phyloP scores from a whole-genome alignment of 2,797 vertebrate genomes.

The Champsocephalus esox region DNA sequence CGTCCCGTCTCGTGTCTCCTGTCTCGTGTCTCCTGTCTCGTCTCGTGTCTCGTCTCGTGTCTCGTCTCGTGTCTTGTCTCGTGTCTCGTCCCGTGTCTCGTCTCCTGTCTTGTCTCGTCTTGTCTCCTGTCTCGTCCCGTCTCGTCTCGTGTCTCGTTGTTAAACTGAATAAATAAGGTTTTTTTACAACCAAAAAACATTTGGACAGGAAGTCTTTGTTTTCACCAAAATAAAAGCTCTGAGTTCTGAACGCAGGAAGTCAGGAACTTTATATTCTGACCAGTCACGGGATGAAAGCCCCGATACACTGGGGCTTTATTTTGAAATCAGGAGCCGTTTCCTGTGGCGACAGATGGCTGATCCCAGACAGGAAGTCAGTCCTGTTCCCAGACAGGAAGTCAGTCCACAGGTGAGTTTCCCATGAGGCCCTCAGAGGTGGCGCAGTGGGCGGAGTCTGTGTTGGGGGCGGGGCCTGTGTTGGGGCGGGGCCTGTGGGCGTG shows the following conservation, averaged over 20 bases:
- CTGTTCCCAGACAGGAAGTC: conserved; percentile 1
- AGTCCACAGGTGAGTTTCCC: conserved; percentile 30
- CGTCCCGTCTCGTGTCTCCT: too few relatives aligned
- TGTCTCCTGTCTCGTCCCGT: too few relatives aligned
- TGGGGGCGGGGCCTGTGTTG: not conserved
- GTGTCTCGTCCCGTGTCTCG: too few relatives aligned
- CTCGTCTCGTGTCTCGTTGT: conserved; percentile 68
- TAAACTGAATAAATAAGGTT: conserved; percentile 83
- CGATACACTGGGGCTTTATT: not conserved
- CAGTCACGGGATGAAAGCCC: too few relatives aligned
- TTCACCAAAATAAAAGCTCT: conserved; percentile 99
- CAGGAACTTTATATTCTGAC: conserved; percentile 8
- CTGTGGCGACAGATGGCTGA: conserved; percentile 30
- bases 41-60: too few relatives aligned
- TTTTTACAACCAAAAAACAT: conserved; percentile 95
- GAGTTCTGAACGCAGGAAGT: conserved; percentile 93
- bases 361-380: conserved; percentile 22
- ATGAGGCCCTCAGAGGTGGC: conserved; percentile 47
- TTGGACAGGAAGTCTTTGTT: conserved; percentile 88
- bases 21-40: too few relatives aligned
- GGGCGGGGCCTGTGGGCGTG: conserved; percentile 65
- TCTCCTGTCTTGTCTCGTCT: too few relatives aligned
- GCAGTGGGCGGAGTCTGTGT: conserved; percentile 63
- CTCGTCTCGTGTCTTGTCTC: too few relatives aligned
- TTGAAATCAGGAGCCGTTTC: not conserved